A percentile compares a stretch with the other conserved stretches of the same genome.
Evolutionary conservation across 1,140 invertebrate species (phyloP).

Genomic region (Drosophila paulistorum): DNA sequence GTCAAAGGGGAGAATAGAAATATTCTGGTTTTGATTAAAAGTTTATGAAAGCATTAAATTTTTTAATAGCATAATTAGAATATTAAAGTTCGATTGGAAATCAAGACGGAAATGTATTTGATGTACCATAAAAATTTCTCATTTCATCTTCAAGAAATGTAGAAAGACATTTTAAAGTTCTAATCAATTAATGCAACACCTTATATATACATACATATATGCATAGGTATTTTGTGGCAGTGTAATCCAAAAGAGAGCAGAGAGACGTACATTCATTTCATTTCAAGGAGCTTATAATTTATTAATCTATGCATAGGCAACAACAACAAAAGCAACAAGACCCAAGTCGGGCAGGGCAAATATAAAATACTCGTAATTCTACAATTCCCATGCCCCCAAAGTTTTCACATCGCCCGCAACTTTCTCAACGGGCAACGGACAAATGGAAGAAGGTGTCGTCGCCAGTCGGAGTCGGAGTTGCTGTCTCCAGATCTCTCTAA

Average conservation of each 20-base stretch:
- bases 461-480: constrained; percentile 17
- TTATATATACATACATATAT: too few species aligned
- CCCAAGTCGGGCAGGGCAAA: constrained; percentile 29
- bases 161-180: too few species aligned
- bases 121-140: too few species aligned
- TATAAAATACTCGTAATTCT: constrained; percentile 43
- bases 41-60: too few species aligned
- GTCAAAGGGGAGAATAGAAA: too few species aligned
- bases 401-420: constrained; percentile 12
- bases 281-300: constrained; percentile 71
- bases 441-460: constrained; percentile 50
- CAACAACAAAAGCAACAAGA: constrained; percentile 24
- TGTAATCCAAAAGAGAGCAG: constrained; percentile 41
- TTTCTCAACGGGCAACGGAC: constrained; percentile 50
- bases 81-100: too few species aligned
- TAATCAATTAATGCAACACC: not conserved
- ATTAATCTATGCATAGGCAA: constrained; percentile 75
- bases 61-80: too few species aligned
- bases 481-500: not conserved
- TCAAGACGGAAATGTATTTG: too few species aligned
- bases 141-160: too few species aligned
- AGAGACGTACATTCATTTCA: constrained; percentile 2
- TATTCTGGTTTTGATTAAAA: too few species aligned
- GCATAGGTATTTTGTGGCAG: constrained; percentile 22
- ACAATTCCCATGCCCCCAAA: constrained; percentile 18